Evolutionary conservation across 1,140 invertebrate species (phyloP).

Genomic region (Akabosia matsudoensis): DNA sequence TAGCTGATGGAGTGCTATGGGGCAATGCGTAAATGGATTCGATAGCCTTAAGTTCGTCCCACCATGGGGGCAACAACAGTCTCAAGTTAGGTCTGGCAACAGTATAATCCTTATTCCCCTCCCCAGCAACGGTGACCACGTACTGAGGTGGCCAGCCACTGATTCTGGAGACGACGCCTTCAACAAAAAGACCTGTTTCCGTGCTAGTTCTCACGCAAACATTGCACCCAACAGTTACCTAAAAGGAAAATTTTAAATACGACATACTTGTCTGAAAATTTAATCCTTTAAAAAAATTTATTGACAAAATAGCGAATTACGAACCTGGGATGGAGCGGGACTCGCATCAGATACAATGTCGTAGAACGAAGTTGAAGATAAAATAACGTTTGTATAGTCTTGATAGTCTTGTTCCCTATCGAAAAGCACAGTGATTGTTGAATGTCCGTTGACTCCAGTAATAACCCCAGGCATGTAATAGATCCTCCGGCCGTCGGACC

Average conservation of each 20-base stretch:
- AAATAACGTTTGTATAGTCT: constrained; percentile 39
- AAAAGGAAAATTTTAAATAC: constrained; percentile 2
- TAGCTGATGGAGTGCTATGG: constrained; percentile 32
- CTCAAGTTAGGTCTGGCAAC: constrained; percentile 82
- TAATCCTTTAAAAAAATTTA: background rate
- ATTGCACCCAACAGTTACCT: constrained; percentile 53
- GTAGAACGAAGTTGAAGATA: constrained; percentile 51
- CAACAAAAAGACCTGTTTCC: constrained; percentile 69
- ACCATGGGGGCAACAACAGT: constrained; percentile 89
- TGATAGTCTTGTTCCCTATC: constrained; percentile 61
- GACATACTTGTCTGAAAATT: background rate
- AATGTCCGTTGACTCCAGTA: constrained; percentile 58
- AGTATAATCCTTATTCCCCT: constrained; percentile 55
- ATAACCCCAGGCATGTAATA: constrained; percentile 79
- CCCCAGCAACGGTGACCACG: constrained; percentile 65
- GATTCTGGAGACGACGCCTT: constrained; percentile 75
- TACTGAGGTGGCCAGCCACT: constrained; percentile 70
- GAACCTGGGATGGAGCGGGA: constrained; percentile 74
- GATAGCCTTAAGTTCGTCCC: constrained; percentile 82
- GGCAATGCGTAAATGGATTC: constrained; percentile 48
- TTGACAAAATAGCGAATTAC: constrained; percentile 21
- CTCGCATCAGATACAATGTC: constrained; percentile 91
- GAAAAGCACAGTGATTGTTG: constrained; percentile 64
- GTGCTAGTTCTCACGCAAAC: constrained; percentile 58
- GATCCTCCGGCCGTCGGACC: constrained; percentile 54